These are phyloP conservation scores for Picus viridis DNA, from an alignment of 2,797 vertebrate species.

Conservation along the genomic window DNA sequence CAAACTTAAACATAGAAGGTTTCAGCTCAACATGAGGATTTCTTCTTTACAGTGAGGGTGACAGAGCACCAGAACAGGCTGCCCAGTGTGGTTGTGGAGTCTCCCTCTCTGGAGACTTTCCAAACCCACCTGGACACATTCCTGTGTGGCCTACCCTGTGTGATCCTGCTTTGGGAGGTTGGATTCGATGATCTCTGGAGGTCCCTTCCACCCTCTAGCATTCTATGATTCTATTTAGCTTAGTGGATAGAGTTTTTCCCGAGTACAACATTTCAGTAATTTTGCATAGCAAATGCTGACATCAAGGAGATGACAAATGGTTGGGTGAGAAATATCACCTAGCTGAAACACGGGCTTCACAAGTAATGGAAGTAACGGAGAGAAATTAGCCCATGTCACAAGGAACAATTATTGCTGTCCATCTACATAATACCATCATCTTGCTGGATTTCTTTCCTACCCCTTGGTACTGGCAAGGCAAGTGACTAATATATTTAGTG, in stretches of 20 bases:
- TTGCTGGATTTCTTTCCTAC: conserved; percentile 41
- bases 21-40: too few species aligned
- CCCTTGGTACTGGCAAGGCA: conserved; percentile 41
- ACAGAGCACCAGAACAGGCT: too few species aligned
- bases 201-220: too few species aligned
- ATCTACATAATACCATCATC: neutral
- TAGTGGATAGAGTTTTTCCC: neutral
- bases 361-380: neutral
- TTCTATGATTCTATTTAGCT: neutral
- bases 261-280: neutral
- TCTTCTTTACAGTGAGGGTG: too few species aligned
- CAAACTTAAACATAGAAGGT: too few species aligned
- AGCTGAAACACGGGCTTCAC: neutral
- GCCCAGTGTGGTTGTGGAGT: too few species aligned
- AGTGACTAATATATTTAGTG: conserved; percentile 74
- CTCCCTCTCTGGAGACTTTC: too few species aligned
- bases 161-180: too few species aligned
- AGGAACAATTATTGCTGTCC: conserved; percentile 23
- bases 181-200: too few species aligned
- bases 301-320: neutral
- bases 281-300: neutral
- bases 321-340: neutral
- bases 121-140: too few species aligned
- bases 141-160: too few species aligned
- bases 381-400: conserved; percentile 1